These are phyloP conservation scores for Pseudococcus jackbeardsleyi DNA, from an alignment of 2,888 invertebrate genomes.

Conservation along the genomic window DNA sequence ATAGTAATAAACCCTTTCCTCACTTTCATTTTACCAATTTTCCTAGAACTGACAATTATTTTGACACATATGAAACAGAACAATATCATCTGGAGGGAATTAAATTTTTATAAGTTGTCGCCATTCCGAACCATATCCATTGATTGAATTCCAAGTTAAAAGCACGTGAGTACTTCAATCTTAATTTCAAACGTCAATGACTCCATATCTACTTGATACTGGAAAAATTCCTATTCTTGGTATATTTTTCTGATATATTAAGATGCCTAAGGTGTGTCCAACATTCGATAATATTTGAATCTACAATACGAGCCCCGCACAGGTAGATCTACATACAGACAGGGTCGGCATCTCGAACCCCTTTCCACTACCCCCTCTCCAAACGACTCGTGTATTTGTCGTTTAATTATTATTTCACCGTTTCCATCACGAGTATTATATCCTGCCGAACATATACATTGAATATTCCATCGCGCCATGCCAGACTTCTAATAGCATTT, in stretches of 20 bases:
- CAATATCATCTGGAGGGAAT: no score
- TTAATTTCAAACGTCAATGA: not conserved
- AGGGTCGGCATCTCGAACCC: conserved; percentile 11
- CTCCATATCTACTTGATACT: not conserved
- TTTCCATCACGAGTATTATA: conserved; percentile 38
- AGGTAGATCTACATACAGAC: not conserved
- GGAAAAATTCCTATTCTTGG: not conserved
- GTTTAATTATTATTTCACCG: conserved; percentile 51
- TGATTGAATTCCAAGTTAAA: not conserved
- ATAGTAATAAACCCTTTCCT: no score
- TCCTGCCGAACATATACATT: conserved; percentile 48
- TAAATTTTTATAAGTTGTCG: no score
- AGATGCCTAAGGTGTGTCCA: conserved; percentile 1
- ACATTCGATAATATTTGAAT: not conserved
- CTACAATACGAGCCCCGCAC: not conserved
- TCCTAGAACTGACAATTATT: no score
- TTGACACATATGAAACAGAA: no score
- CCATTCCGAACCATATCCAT: not conserved
- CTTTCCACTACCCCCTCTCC: not conserved
- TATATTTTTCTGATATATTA: no score
- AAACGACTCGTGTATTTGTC: conserved; percentile 19
- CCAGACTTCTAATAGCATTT: conserved; percentile 64
- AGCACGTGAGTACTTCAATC: not conserved
- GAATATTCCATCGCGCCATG: conserved; percentile 50
- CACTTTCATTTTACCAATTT: no score